Evolutionary conservation across 1,140 invertebrate species (phyloP), one percentile per base, ranked within the genome.

Genomic region (Dysdera silvatica): DNA sequence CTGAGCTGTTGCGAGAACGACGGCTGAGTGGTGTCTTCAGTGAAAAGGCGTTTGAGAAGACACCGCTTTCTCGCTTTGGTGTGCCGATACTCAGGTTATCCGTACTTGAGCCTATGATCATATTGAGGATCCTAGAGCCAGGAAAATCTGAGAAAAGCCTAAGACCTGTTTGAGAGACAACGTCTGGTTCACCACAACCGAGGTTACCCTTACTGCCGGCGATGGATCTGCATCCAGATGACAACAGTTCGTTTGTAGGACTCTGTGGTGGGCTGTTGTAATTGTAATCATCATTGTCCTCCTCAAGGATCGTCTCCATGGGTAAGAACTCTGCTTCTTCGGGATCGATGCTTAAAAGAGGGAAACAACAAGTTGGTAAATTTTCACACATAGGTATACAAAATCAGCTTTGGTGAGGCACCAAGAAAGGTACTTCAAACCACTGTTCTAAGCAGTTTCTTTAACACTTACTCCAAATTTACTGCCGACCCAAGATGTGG

Each of bases 401-500:
- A n/a, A n/a, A n/a, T n/a, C n/a, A n/a, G n/a, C n/a, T n/a, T n/a
- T n/a, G n/a, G n/a, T n/a, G n/a, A n/a, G n/a, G n/a, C n/a, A n/a
- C n/a, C n/a, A n/a, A n/a, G n/a, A n/a, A n/a, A n/a, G n/a, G n/a
- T n/a, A n/a, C n/a, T n/a, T n/a, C n/a, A n/a, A n/a, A n/a, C n/a
- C n/a, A n/a, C n/a, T n/a, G n/a, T n/a, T n/a, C n/a, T n/a, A n/a
- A n/a, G n/a, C n/a, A n/a, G n/a, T n/a, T n/a, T n/a, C n/a, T 14
- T 2, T 23, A n/a, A 58, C 32, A 53, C 65, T 51, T 52, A 66
- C 65, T 69, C 66, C 37, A 72, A 66, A 48, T 71, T 69, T 18
- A 71, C 67, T 24, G 71, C 71, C 3, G 71, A 72, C 12, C 71
- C 71, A 41, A 72, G 67, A 54, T 69, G 70, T 41, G 65, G 69